Percentiles rank a stretch among this genome's conserved stretches.
phyloP scores from a whole-genome alignment of 2,888 invertebrate genomes.

The Taphrorychus bicolor region DNA sequence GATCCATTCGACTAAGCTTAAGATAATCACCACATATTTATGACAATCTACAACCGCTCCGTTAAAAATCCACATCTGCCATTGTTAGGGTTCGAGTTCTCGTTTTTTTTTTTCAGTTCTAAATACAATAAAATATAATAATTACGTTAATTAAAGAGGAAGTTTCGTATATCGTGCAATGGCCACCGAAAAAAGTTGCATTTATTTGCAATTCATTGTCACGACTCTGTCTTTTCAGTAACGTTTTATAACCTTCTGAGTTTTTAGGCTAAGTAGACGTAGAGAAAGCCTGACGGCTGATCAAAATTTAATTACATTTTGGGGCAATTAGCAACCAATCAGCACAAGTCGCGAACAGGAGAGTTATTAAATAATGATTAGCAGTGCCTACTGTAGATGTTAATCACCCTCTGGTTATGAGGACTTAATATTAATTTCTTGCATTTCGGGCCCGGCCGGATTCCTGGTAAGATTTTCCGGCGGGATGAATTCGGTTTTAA shows the following conservation, averaged over 20 bases:
- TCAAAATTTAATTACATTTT: constrained; percentile 59
- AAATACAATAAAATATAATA: not conserved
- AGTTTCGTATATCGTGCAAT: no score
- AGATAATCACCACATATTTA: no score
- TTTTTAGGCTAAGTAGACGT: not conserved
- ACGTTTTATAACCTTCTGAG: no score
- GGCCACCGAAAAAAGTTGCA: not conserved
- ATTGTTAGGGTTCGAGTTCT: constrained; percentile 2
- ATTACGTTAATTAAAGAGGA: constrained; percentile 6
- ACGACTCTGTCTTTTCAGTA: not conserved
- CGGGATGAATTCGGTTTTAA: constrained; percentile 29
- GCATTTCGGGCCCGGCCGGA: constrained; percentile 39
- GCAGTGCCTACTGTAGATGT: constrained; percentile 56
- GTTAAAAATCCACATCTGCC: not conserved
- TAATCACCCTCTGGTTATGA: constrained; percentile 52
- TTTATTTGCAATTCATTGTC: constrained; percentile 1
- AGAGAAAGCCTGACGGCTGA: not conserved
- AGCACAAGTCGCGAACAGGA: constrained; percentile 53
- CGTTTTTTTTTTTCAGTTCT: not conserved
- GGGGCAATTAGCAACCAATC: constrained; percentile 61
- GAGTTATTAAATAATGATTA: constrained; percentile 62
- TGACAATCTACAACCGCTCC: not conserved
- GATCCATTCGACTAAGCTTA: no score
- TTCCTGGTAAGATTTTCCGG: constrained; percentile 45
- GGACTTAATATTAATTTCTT: constrained; percentile 58